Conservation (phyloP, 2,113 vertebrate species). For the Pelecanus crispus region DNA sequence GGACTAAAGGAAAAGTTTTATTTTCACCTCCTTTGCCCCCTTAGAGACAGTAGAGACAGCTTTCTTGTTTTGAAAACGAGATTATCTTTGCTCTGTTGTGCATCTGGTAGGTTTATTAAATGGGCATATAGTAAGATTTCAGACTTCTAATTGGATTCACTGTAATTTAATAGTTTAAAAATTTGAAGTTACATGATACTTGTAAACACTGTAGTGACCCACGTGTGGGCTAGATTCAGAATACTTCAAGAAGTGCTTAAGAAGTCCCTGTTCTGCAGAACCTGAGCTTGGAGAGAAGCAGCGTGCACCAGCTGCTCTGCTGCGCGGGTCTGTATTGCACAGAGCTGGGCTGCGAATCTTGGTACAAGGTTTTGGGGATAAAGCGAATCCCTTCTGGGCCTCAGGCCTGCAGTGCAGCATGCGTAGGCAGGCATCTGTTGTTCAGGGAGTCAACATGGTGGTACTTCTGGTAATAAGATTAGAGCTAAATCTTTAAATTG, state of each 20-base stretch:
- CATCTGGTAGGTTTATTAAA: not conserved
- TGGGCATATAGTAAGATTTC: not conserved
- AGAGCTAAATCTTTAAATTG: not conserved
- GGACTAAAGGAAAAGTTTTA: not conserved
- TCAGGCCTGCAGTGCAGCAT: not conserved
- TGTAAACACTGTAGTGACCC: not conserved
- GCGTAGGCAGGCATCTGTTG: not conserved
- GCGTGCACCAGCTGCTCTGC: not conserved
- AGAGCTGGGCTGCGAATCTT: not conserved
- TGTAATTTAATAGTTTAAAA: not conserved
- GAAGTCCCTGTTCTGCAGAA: not conserved
- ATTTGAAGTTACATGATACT: not conserved
- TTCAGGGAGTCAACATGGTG: not conserved
- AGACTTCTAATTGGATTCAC: not conserved
- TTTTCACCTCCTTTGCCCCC: not conserved
- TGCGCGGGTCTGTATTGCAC: rapidly evolving
- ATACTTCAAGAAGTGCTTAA: not conserved
- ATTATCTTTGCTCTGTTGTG: not conserved
- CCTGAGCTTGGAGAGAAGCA: not conserved
- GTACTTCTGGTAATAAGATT: not conserved
- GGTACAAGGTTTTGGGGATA: not conserved
- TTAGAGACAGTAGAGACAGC: not conserved
- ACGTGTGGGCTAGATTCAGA: not conserved
- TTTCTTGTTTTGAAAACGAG: not conserved
- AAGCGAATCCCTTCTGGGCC: not conserved